Evolutionary conservation across 2,888 invertebrate genomes (phyloP).

Genomic region (Gerris lacustris): DNA sequence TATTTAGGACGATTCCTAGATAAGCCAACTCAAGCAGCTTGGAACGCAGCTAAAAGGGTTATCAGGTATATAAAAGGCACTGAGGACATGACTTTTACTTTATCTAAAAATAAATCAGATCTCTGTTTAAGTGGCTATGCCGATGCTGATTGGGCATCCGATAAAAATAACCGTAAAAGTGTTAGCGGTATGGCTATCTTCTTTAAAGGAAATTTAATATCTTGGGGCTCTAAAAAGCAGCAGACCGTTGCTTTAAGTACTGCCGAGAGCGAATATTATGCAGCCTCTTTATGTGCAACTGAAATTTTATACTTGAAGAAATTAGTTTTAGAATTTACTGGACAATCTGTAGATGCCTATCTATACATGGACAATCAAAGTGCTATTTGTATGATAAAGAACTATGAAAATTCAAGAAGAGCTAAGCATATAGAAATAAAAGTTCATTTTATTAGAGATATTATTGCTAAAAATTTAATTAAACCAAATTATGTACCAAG

Average conservation of each 20-base stretch:
- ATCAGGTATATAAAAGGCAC: background rate
- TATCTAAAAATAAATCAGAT: background rate
- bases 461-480: conserved; percentile 6
- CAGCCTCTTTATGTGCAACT: conserved; percentile 10
- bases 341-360: background rate
- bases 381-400: conserved; percentile 5
- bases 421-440: conserved; percentile 14
- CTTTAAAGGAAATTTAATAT: conserved; percentile 17
- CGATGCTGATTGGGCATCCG: conserved; percentile 20
- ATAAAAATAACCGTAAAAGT: conserved; percentile 19
- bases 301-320: conserved; percentile 12
- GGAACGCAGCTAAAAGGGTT: no score
- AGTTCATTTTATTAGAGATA: conserved; percentile 12
- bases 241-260: conserved; percentile 19
- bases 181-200: conserved; percentile 18
- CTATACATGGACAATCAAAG: conserved; percentile 8
- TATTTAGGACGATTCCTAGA: no score
- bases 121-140: conserved; percentile 11
- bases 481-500: conserved; percentile 5
- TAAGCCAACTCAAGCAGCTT: no score
- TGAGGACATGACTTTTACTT: background rate
- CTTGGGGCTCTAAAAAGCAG: conserved; percentile 22
- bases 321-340: conserved; percentile 8
- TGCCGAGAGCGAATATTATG: conserved; percentile 17
- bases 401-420: conserved; percentile 5